Evolutionary conservation across 1,140 invertebrate genomes (phyloP), one percentile per base, ranked within the genome.

Genomic region (Zaprionus gabonicus): DNA sequence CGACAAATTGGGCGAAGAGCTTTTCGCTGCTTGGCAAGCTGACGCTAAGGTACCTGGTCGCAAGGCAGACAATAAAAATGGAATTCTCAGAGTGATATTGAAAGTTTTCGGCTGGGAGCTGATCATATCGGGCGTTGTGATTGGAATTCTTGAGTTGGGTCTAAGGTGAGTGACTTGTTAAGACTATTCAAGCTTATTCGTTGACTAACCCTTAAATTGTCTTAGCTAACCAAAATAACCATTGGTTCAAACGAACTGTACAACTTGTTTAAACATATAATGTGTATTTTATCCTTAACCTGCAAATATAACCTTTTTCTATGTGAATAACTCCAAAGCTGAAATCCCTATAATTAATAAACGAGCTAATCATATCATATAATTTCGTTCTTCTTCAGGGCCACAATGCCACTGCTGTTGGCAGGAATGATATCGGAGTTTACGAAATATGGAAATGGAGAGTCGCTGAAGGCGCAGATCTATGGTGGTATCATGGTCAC

Each of bases 401-500:
- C 96, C 80, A 81, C 86, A 3, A 77, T 78, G 5, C 91, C 91
- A n/a, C 63, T 92, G 17, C 58, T 92, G 38, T n/a, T 92, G 55
- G 91, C 91, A 10, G 86, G 86, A 1, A 60, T 92, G 9, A 81
- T 92, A 74, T 66, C 81, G 4, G 86, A 92, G 93, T 97, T 96
- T 88, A 93, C 93, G 27, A 84, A 15, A 12, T 15, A 92, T 59
- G 92, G 94, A 27, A 92, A 93, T 13, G 91, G 93, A 53, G 87
- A 80, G 15, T 78, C 82, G 1, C 78, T 93, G 2, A 91, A 92
- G 4, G 95, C 95, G 0, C 81, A 95, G 25, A 91, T 94, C 38
- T 95, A 94, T 73, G 95, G 95, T 0, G 93, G 92, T n/a, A 94
- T 94, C 5, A 93, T 96, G 20, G 94, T 95, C 27, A 3, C 93